These are phyloP conservation scores for Meloidogyne floridensis DNA, from an alignment of 1,140 invertebrate species.

Conservation along the genomic window DNA sequence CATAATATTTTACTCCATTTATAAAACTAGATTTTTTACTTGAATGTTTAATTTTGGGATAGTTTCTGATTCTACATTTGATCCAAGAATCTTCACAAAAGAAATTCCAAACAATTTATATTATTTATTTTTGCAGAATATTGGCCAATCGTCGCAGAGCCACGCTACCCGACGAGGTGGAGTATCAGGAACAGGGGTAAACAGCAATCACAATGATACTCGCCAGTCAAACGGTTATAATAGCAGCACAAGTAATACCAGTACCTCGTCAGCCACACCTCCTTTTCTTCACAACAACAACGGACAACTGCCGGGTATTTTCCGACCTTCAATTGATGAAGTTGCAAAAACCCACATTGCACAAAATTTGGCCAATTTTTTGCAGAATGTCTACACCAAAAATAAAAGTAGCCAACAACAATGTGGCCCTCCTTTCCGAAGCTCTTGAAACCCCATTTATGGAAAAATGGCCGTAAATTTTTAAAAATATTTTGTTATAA, in stretches of 20 bases:
- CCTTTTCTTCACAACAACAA: too few species aligned
- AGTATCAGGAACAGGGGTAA: not conserved
- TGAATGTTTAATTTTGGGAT: not conserved
- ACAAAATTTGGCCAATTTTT: slow-evolving; percentile 36
- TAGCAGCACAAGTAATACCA: not conserved
- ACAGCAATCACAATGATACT: not conserved
- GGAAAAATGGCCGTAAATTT: not conserved
- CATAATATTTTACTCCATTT: not conserved
- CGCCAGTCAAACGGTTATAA: not conserved
- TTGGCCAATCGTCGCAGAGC: not conserved
- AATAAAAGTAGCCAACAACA: slow-evolving; percentile 21
- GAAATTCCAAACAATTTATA: not conserved
- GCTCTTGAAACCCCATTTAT: not conserved
- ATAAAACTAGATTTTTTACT: not conserved
- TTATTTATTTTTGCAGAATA: not conserved
- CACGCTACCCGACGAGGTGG: slow-evolving; percentile 3
- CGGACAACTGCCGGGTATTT: slow-evolving; percentile 9
- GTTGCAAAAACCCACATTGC: slow-evolving; percentile 35
- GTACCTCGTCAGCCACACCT: not conserved
- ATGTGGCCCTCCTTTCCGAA: not conserved
- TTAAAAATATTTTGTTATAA: not conserved
- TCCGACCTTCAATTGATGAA: slow-evolving; percentile 35
- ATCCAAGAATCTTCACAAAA: too few species aligned
- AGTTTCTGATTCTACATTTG: not conserved
- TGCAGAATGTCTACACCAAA: slow-evolving; percentile 32